Evolutionary conservation across 2,888 invertebrate species (phyloP).

Genomic region (Melieria picta): DNA sequence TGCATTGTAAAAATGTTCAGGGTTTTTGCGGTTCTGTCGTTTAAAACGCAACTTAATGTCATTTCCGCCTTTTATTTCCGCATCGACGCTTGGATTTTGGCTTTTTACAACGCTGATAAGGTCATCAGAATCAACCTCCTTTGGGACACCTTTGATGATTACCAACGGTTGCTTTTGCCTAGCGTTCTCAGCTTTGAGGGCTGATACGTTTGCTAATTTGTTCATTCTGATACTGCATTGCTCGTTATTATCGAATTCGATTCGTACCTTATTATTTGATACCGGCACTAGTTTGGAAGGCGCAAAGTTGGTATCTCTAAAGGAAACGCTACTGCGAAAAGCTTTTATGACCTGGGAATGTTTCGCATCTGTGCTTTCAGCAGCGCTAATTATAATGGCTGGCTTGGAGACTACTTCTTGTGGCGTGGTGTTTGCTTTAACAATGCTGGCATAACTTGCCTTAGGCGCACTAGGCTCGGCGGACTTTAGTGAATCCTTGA

Average conservation of each 20-base stretch:
- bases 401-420: too few species aligned
- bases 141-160: not conserved
- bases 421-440: too few species aligned
- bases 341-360: too few species aligned
- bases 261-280: conserved; percentile 6
- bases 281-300: not conserved
- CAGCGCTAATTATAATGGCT: too few species aligned
- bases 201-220: not conserved
- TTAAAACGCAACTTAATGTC: not conserved
- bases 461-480: too few species aligned
- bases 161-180: not conserved
- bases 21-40: not conserved
- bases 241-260: not conserved
- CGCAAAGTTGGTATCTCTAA: too few species aligned
- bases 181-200: not conserved
- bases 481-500: not conserved
- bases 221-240: not conserved
- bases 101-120: not conserved
- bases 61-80: not conserved
- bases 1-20: not conserved
- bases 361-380: too few species aligned
- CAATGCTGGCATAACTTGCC: too few species aligned
- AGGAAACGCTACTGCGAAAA: too few species aligned
- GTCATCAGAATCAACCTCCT: not conserved
- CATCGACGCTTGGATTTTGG: not conserved